Evolutionary conservation across 64 coral and sea anemone species (phyloP).

Genomic region (Montipora foliosa): DNA sequence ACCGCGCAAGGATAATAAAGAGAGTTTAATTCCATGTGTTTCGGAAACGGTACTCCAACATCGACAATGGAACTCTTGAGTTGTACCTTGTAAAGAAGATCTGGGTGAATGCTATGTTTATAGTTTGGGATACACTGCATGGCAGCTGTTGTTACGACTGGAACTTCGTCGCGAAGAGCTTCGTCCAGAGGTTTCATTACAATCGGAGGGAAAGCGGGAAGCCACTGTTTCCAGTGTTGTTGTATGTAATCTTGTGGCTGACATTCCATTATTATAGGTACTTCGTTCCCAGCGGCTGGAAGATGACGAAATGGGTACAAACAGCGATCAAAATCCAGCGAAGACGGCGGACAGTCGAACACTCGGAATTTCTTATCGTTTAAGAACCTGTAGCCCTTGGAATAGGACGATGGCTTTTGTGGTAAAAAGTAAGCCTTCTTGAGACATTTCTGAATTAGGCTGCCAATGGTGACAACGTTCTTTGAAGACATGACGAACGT

Average conservation of each 20-base stretch:
- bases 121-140: constrained; percentile 28
- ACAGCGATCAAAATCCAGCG: background rate
- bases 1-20: constrained; percentile 41
- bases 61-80: constrained; percentile 46
- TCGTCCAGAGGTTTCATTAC: constrained; percentile 41
- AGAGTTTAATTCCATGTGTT: background rate
- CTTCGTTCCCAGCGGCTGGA: constrained; percentile 43
- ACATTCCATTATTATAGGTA: constrained; percentile 32
- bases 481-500: background rate
- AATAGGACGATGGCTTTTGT: constrained; percentile 28
- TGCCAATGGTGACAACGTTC: constrained; percentile 38
- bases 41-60: constrained; percentile 1
- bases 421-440: constrained; percentile 53
- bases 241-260: constrained; percentile 4
- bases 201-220: constrained; percentile 43
- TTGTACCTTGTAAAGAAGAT: constrained; percentile 31
- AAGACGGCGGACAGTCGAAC: constrained; percentile 32
- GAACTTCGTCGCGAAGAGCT: constrained; percentile 46
- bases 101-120: constrained; percentile 40
- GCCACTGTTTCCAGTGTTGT: constrained; percentile 57
- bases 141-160: constrained; percentile 30
- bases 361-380: constrained; percentile 52
- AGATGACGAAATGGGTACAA: constrained; percentile 13
- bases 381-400: constrained; percentile 21
- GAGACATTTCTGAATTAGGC: constrained; percentile 43